Percentiles rank a stretch among this genome's conserved stretches.
These are phyloP conservation scores for Drosophila lowei DNA, from an alignment of 1,140 invertebrate genomes.

Conservation along the genomic window DNA sequence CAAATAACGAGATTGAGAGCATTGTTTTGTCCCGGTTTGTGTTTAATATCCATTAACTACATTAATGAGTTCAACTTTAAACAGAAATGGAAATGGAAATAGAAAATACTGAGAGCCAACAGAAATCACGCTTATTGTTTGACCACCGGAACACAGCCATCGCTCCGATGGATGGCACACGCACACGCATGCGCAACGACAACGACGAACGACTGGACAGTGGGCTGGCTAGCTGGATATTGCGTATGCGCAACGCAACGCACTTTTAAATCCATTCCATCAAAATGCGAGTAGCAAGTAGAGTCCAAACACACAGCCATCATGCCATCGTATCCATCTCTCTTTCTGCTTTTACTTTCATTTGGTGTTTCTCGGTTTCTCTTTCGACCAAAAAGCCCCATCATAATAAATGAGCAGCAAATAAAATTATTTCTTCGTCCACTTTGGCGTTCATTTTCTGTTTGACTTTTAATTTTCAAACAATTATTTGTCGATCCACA, in stretches of 20 bases:
- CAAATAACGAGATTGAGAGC: not conserved
- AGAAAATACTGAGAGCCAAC: conserved; percentile 5
- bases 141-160: conserved; percentile 51
- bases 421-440: conserved; percentile 40
- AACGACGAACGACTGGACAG: conserved; percentile 4
- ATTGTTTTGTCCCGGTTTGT: conserved; percentile 55
- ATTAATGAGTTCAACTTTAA: conserved; percentile 64
- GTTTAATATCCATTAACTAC: conserved; percentile 76
- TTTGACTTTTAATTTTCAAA: conserved; percentile 66
- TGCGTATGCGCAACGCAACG: conserved; percentile 24
- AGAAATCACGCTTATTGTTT: conserved; percentile 69
- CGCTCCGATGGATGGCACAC: conserved; percentile 1
- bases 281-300: conserved; percentile 11
- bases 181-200: conserved; percentile 10
- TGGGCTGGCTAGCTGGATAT: conserved; percentile 30
- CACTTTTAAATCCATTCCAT: conserved; percentile 48
- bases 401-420: conserved; percentile 39
- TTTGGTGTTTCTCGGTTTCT: conserved; percentile 17
- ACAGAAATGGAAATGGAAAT: conserved; percentile 1
- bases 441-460: conserved; percentile 9
- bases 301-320: not conserved
- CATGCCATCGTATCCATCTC: not conserved
- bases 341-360: conserved; percentile 57
- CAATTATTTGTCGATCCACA: conserved; percentile 57
- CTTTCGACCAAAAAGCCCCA: conserved; percentile 24